Conservation (phyloP, 1,140 invertebrate species). For the Chlorops oryzae region DNA sequence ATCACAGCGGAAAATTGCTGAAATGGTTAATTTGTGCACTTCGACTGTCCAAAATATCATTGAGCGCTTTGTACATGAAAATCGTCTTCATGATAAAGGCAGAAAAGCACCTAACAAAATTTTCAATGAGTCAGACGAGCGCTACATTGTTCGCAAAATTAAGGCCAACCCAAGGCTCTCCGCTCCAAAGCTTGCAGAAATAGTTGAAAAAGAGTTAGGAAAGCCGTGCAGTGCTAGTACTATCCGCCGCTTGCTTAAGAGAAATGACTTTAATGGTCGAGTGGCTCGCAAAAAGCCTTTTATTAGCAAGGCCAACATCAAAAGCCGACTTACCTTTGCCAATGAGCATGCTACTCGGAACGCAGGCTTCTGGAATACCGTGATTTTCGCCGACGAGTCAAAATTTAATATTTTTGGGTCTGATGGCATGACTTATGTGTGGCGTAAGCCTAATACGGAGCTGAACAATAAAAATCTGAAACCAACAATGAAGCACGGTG, state of each 20-base stretch:
- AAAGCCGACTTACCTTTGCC: not conserved
- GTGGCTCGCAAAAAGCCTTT: slow-evolving; percentile 6
- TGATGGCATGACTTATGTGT: slow-evolving; percentile 6
- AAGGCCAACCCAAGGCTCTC: slow-evolving; percentile 12
- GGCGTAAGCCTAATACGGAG: slow-evolving; percentile 10
- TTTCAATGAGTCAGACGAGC: too few relatives aligned
- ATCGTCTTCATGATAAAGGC: not conserved
- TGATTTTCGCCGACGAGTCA: slow-evolving; percentile 7
- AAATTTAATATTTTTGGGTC: slow-evolving; percentile 10
- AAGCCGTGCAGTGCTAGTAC: slow-evolving; percentile 2
- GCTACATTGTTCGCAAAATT: not conserved
- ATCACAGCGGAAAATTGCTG: not conserved
- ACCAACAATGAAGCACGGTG: slow-evolving; percentile 12
- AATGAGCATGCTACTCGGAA: not conserved
- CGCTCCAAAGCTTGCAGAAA: slow-evolving; percentile 1
- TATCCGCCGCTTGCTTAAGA: not conserved
- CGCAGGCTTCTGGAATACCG: slow-evolving; percentile 1
- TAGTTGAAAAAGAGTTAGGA: not conserved
- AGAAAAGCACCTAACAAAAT: too few relatives aligned
- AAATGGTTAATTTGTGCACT: slow-evolving; percentile 4
- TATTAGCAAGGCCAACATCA: not conserved
- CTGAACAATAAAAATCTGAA: slow-evolving; percentile 6
- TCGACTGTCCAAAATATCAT: slow-evolving; percentile 3
- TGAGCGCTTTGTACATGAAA: slow-evolving; percentile 2
- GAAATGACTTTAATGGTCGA: slow-evolving; percentile 3